Base-by-base conservation (phyloP, 2,888 invertebrate species). In the Plutella xylostella region DNA sequence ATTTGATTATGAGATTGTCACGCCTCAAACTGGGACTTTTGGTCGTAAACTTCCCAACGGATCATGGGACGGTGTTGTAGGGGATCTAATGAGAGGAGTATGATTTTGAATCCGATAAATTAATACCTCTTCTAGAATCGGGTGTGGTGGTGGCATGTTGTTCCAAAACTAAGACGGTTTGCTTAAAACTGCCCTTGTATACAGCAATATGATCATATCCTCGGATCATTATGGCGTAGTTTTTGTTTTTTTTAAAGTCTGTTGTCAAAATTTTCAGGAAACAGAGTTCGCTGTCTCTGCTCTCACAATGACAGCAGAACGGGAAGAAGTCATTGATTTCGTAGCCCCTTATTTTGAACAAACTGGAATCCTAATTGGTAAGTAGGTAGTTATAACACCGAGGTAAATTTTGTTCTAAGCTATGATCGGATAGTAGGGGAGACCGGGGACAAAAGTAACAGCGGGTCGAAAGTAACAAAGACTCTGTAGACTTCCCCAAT, bases 321-420 rank as follows among this genome's bases (percentile, higher is more conserved):
- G 94, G 33, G 95, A 95, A 63, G 94, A 94, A 68, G 92, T 94
- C 0, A 90, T 96, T 1, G 96, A 96, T 67, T 96, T 93, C 58
- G 91, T 96, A 3, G 92, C 94, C 0, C 96, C 96, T 0, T 96
- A 95, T 71, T 96, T 92, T 58, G 95, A 96, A 56, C 93, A 94
- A 68, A 92, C 94, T 0, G 96, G 96, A n/a, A 92, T 96, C 50
- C 88, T 93, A 4, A 95, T 96, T 52, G 92, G 93, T 92, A 77
- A 71, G 49, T 43, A 11, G 46, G 42, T 4, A 12, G 25, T 5
- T 25, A 25, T 5, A 7, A 25, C 25, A 25, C 6, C 25, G 9
- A 25, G 9, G 25, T 7, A 25, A 7, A 25, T 25, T 25, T 7
- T 25, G 25, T 7, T 5, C 11, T 11, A 7, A 25, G 9, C 11